phyloP scores from a whole-genome alignment of 2,888 invertebrate genomes.

The Panorpa germanica region DNA sequence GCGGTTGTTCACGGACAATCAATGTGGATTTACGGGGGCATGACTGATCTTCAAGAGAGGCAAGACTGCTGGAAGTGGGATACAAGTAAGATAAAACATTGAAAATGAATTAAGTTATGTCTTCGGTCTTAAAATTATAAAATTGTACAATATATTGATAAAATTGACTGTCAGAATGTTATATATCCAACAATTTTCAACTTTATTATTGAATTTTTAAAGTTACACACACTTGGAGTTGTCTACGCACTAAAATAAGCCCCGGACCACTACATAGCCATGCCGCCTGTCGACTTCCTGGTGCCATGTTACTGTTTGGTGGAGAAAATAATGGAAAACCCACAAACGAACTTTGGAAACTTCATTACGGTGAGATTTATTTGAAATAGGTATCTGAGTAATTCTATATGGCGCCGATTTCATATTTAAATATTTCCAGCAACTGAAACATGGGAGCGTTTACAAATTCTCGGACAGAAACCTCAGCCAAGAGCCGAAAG shows the following conservation, averaged over 20 bases:
- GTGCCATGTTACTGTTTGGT: slow-evolving; percentile 62
- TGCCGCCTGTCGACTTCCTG: slow-evolving; percentile 56
- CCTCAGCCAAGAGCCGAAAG: slow-evolving; percentile 52
- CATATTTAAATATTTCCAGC: slow-evolving; percentile 24
- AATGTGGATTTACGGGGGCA: slow-evolving; percentile 79
- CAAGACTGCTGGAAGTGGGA: slow-evolving; percentile 67
- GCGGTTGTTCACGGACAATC: slow-evolving; percentile 56
- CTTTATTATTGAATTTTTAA: too few species aligned
- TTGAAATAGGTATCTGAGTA: slow-evolving; percentile 6
- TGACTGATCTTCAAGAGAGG: slow-evolving; percentile 63
- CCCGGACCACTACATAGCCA: slow-evolving; percentile 61
- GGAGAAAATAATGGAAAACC: slow-evolving; percentile 54
- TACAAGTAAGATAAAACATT: slow-evolving; percentile 29
- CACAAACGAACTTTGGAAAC: slow-evolving; percentile 64
- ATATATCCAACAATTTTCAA: too few species aligned
- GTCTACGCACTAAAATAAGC: slow-evolving; percentile 36
- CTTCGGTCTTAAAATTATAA: too few species aligned
- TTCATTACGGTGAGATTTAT: slow-evolving; percentile 45
- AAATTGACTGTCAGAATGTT: too few species aligned
- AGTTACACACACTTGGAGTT: slow-evolving; percentile 44
- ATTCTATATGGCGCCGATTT: slow-evolving; percentile 6
- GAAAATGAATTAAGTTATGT: slow-evolving; percentile 9
- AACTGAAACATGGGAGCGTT: slow-evolving; percentile 57
- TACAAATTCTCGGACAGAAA: slow-evolving; percentile 35
- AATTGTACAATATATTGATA: too few species aligned